Evolutionary conservation across 2,888 invertebrate species (phyloP).

Genomic region (Chymomyza amoena): DNA sequence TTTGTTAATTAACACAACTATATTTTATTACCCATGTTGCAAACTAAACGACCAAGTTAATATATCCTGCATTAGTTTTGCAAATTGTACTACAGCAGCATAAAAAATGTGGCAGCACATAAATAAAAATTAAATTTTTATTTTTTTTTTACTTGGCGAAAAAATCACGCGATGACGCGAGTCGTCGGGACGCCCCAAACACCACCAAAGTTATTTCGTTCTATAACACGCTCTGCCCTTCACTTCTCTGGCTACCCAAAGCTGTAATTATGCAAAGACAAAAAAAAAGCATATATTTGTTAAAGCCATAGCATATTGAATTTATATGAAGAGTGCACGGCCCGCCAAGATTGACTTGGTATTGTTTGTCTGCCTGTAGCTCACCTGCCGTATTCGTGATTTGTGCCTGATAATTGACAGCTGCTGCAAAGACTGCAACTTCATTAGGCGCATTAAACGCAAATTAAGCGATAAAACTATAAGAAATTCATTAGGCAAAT

Average conservation of each 20-base stretch:
- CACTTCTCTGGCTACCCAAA: slow-evolving; percentile 5
- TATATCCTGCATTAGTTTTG: not conserved
- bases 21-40: not conserved
- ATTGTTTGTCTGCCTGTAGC: slow-evolving; percentile 49
- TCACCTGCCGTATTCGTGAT: slow-evolving; percentile 61
- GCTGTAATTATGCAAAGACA: slow-evolving; percentile 53
- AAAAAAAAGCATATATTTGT: slow-evolving; percentile 39
- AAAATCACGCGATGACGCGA: slow-evolving; percentile 65
- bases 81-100: slow-evolving; percentile 43
- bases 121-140: slow-evolving; percentile 70
- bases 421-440: slow-evolving; percentile 44
- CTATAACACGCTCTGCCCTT: slow-evolving; percentile 3
- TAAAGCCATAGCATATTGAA: not conserved
- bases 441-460: slow-evolving; percentile 58
- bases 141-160: slow-evolving; percentile 13
- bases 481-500: slow-evolving; percentile 71
- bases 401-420: slow-evolving; percentile 43
- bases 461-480: slow-evolving; percentile 65
- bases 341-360: slow-evolving; percentile 24
- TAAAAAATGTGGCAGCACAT: slow-evolving; percentile 66
- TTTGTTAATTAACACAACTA: not conserved
- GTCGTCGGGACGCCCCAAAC: slow-evolving; percentile 62
- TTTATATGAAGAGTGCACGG: slow-evolving; percentile 22
- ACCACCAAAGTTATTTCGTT: slow-evolving; percentile 30
- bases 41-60: not conserved